Base-by-base conservation (phyloP, 2,797 vertebrate genomes). In the Sebastes hopkinsi region DNA sequence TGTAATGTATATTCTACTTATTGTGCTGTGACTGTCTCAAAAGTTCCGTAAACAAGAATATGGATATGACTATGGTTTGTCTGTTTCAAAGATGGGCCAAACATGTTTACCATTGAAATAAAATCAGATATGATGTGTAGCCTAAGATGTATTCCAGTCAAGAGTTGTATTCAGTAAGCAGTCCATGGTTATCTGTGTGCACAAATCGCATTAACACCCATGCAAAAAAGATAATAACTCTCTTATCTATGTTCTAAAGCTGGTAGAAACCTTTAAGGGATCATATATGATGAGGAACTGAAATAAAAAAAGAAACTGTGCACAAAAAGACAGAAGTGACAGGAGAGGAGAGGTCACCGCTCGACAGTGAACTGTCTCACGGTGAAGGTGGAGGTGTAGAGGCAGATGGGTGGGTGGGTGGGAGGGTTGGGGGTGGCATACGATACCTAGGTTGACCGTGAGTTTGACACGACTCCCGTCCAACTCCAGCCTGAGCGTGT, bases 401-500 rank as follows among this genome's bases (percentile, higher is more conserved):
- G 83, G 77, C 72, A 75, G 59, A 88, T 88, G 84, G 76, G 30
- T 54, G 71, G 62, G 77, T 42, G 38, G 38, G 16, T 88, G 84
- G 76, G 23, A 32, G 79, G 62, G 42, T 60, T 76, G 72, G 34
- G 29, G 67, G 67, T 72, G 62, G 38, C 79, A 97, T 97, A 99
- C 97, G 92, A 98, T 99, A 99, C 98, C 98, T 99, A 99, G 85
- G 93, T 99, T 99, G 95, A 99, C 98, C 91, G 98, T 99, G 79
- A 99, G 98, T 91, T 99, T 99, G 90, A 99, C 98, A 0, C 97
- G 97, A 64, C 98, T 95, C 36, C 97, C 97, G 0, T 99, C 98
- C 88, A 99, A 94, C 95, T 99, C 98, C 84, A 99, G 94, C 18
- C 98, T 96, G 34, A 99, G 94, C 0, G 98, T 99, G 92, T 99